These are phyloP conservation scores for Melanotaenia boesemani DNA, from an alignment of 2,797 vertebrate species.

Conservation along the genomic window DNA sequence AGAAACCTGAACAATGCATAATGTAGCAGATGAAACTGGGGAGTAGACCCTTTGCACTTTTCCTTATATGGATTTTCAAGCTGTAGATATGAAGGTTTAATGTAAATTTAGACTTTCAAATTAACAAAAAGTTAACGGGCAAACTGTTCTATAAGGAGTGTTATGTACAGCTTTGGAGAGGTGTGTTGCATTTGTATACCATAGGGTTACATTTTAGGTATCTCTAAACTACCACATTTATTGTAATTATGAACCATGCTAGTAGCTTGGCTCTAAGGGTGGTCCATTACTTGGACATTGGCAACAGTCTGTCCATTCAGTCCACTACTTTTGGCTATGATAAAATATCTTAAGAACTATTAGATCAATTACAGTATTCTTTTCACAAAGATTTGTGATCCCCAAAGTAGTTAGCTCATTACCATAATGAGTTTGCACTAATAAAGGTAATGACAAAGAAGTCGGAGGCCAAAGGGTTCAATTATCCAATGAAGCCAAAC, in stretches of 20 bases:
- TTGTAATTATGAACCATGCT: background rate
- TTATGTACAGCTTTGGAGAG: background rate
- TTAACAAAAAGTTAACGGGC: slow-evolving; percentile 3
- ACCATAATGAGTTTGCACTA: background rate
- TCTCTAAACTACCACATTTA: background rate
- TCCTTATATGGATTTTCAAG: slow-evolving; percentile 15
- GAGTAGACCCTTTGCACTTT: slow-evolving; percentile 23
- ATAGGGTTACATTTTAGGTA: background rate
- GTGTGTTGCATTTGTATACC: background rate
- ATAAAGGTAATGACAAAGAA: background rate
- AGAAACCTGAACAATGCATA: slow-evolving; percentile 28
- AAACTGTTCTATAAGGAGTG: background rate
- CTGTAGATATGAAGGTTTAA: background rate
- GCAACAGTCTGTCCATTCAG: background rate
- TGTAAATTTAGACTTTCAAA: slow-evolving; percentile 37
- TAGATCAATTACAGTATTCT: background rate
- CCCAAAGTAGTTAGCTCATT: background rate
- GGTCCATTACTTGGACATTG: background rate
- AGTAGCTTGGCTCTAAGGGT: background rate
- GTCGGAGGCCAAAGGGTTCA: background rate
- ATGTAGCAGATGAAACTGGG: slow-evolving; percentile 36
- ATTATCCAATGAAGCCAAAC: background rate
- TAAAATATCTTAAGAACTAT: background rate
- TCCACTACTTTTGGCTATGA: background rate
- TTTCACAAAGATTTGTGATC: background rate